A percentile compares a stretch with the other conserved stretches of the same genome.
phyloP scores from a whole-genome alignment of 2,888 invertebrate species.

The Rugalucina vietnamica region DNA sequence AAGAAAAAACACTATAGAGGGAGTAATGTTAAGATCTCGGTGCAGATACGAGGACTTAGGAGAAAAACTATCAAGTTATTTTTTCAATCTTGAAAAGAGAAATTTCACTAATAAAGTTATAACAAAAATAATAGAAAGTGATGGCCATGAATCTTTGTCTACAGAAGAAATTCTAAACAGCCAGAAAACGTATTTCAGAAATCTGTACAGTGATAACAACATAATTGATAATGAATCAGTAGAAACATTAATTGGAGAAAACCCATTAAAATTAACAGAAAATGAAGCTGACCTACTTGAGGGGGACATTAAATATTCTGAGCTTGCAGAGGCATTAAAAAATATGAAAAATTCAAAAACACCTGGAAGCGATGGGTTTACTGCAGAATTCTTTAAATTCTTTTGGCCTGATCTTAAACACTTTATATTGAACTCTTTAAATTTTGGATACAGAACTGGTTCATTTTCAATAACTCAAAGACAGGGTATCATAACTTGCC shows the following conservation, averaged over 20 bases:
- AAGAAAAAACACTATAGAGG: background rate
- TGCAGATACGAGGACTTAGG: background rate
- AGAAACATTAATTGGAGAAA: background rate
- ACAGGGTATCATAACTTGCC: background rate
- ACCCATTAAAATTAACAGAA: background rate
- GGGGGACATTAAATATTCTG: background rate
- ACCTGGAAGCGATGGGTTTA: background rate
- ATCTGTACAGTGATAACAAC: background rate
- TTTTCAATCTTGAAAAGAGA: background rate
- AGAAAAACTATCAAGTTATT: background rate
- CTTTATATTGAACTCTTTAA: background rate
- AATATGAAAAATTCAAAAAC: constrained; percentile 7
- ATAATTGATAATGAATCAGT: background rate
- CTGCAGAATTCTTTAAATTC: background rate
- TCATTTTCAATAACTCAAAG: background rate
- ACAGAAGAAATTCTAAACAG: background rate
- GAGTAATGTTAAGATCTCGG: background rate
- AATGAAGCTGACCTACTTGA: background rate
- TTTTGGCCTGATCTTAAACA: background rate
- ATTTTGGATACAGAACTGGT: background rate
- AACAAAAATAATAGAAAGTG: background rate
- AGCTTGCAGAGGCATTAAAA: background rate
- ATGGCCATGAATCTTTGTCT: background rate
- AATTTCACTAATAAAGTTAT: background rate
- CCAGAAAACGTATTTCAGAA: background rate